Conservation (phyloP, 37 sponge, comb jelly and placozoan genomes). For the Cladorhizidae sp. region DNA sequence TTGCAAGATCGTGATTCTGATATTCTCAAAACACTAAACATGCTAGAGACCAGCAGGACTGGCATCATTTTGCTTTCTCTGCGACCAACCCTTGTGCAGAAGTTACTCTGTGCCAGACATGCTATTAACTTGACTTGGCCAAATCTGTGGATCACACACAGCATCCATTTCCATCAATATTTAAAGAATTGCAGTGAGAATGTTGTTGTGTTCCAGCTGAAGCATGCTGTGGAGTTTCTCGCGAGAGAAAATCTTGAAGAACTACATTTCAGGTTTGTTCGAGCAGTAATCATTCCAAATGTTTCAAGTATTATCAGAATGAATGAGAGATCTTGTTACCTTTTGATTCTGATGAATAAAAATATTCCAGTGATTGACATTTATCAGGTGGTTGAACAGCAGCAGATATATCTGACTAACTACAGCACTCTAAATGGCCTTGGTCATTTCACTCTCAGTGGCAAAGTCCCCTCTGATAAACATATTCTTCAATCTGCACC, state of each 20-base stretch:
- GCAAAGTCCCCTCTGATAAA: not conserved
- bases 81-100: not conserved
- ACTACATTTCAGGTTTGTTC: no score
- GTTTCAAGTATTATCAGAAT: no score
- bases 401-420: not conserved
- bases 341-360: no score
- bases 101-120: not conserved
- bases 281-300: no score
- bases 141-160: no score
- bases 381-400: not conserved
- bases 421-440: not conserved
- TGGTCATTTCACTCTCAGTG: not conserved
- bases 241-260: no score
- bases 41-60: not conserved
- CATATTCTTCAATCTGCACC: not conserved
- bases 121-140: no score
- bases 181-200: no score
- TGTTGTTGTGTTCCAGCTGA: no score
- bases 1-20: not conserved
- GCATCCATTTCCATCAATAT: no score
- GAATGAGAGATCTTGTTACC: no score
- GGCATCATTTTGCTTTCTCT: not conserved
- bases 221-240: no score
- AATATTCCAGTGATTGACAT: not conserved
- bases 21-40: not conserved